Percentiles rank a stretch among this genome's conserved stretches.
phyloP scores from a whole-genome alignment of 1,140 invertebrate genomes.

The Bombyx mori region ASM3026992v2 NC_085111.1:6868001-6868500 shows the following conservation, averaged over 20 bases:
- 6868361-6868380: slow-evolving; percentile 6
- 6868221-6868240: slow-evolving; percentile 51
- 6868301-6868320: slow-evolving; percentile 21
- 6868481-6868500: background rate
- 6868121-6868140: background rate
- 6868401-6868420: slow-evolving; percentile 6
- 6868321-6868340: slow-evolving; percentile 14
- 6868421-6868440: slow-evolving; percentile 11
- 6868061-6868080: no score
- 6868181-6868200: slow-evolving; percentile 28
- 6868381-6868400: slow-evolving; percentile 1
- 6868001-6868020: no score
- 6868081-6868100: background rate
- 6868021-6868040: no score
- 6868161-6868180: slow-evolving; percentile 11
- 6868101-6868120: slow-evolving; percentile 2
- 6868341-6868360: background rate
- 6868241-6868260: slow-evolving; percentile 16
- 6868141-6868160: slow-evolving; percentile 3
- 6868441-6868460: slow-evolving; percentile 12
- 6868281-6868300: slow-evolving; percentile 9
- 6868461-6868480: slow-evolving; percentile 1
- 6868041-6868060: no score
- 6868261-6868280: slow-evolving; percentile 42
- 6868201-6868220: slow-evolving; percentile 47